These are phyloP conservation scores for Litoditis marina DNA, from an alignment of 2,888 invertebrate species.

Conservation along the genomic window DNA sequence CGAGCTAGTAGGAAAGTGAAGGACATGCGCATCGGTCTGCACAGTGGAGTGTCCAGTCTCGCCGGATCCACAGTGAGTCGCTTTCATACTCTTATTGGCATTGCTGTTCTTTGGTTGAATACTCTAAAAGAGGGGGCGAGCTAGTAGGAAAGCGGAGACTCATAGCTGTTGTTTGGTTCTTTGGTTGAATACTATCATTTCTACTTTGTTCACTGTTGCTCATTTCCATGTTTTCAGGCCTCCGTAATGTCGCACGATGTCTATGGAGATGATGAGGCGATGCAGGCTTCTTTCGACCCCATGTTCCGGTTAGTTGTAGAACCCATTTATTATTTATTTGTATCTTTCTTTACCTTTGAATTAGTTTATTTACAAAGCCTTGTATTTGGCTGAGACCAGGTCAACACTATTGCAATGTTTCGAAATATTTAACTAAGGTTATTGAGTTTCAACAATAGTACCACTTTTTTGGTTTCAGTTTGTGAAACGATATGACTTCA, in stretches of 20 bases:
- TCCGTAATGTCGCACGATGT: slow-evolving; percentile 44
- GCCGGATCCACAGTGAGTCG: slow-evolving; percentile 26
- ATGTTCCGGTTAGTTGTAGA: slow-evolving; percentile 25
- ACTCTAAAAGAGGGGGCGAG: no score
- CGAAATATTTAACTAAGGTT: no score
- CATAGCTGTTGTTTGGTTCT: no score
- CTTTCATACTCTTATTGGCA: not conserved
- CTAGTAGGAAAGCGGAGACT: no score
- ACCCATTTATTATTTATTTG: not conserved
- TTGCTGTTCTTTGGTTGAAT: no score
- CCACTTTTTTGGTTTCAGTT: no score
- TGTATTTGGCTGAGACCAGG: not conserved
- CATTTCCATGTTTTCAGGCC: slow-evolving; percentile 16
- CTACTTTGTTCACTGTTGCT: not conserved
- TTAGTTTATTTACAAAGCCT: no score
- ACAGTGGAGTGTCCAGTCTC: slow-evolving; percentile 23
- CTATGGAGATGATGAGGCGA: slow-evolving; percentile 48
- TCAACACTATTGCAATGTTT: no score
- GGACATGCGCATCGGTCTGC: slow-evolving; percentile 23
- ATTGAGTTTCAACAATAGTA: no score
- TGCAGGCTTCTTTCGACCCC: slow-evolving; percentile 25
- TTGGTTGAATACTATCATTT: not conserved
- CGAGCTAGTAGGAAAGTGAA: slow-evolving; percentile 52
- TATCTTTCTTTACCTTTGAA: no score
- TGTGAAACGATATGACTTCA: no score